Base-by-base conservation (phyloP, 2,113 vertebrate species). In the Pedionomus torquatus region DNA sequence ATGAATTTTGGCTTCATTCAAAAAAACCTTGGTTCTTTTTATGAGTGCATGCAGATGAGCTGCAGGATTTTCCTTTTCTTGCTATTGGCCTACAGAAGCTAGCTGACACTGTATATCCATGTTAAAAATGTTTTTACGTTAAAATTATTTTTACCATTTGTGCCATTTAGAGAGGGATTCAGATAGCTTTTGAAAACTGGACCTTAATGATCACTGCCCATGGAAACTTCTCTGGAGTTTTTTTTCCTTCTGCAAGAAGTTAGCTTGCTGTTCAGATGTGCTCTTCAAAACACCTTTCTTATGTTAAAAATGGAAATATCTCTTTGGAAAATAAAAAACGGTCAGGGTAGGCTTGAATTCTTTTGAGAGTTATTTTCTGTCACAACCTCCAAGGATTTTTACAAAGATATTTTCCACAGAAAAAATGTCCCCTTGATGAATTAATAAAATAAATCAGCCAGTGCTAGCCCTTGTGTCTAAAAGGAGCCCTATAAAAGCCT, bases 241-340 rank as follows among this genome's bases (percentile, higher is more conserved):
- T 74, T 80, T 71, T 61, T 66, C 23, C 18, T 85, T 63, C 49
- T 79, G 64, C 25, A 89, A 66, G 55, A 90, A 81, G 28, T 86
- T 63, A 81, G 46, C 31, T 77, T 17, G 4, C 60, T 89, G 41
- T 90, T 96, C 60, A 81, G 46, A 74, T 83, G 35, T 70, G 31
- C 35, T 74, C 72, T 81, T 90, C 70, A 80, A 55, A 72, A 88
- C 83, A 83, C 35, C 25, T 78, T 92, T 84, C 76, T 81, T 86
- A 16, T 44, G 54, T 83, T 83, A 75, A 94, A 89, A 91, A 64
- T n/a, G 4, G 71, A 94, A 92, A 68, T 84, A 89, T 17, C 33
- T 75, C 55, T 84, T 77, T 74, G 81, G 87, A 87, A 96, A 97
- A 96, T 95, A 92, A 97, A 95, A 89, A 91, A 30, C 60, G 24